Percentiles rank a stretch among this genome's conserved stretches.
Evolutionary conservation across 2,797 vertebrate genomes (phyloP).

Genomic region (Smutsia gigantea): DNA sequence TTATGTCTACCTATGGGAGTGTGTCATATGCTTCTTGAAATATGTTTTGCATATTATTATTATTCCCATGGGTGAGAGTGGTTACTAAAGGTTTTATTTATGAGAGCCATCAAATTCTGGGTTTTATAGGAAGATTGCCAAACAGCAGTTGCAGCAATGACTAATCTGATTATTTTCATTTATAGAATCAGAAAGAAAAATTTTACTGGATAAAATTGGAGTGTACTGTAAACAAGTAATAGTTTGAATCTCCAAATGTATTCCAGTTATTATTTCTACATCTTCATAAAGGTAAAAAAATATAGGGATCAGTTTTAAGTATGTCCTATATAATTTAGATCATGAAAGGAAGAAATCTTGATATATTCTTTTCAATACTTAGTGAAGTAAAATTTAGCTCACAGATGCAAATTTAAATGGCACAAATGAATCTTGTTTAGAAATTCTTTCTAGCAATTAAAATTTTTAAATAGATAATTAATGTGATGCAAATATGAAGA

Average conservation of each 20-base stretch:
- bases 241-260: background rate
- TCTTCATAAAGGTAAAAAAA: background rate
- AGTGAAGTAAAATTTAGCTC: background rate
- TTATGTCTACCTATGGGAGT: background rate
- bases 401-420: background rate
- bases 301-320: background rate
- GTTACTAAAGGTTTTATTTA: background rate
- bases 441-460: background rate
- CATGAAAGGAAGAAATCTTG: background rate
- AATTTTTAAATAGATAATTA: background rate
- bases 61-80: background rate
- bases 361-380: background rate
- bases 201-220: background rate
- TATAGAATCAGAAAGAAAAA: background rate
- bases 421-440: background rate
- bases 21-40: background rate
- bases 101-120: background rate
- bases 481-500: background rate
- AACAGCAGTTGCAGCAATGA: background rate
- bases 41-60: background rate
- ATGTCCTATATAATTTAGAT: background rate
- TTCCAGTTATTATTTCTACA: background rate
- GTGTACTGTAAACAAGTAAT: background rate
- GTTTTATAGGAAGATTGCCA: background rate
- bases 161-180: background rate